These are phyloP conservation scores for Melitaea athalia DNA, from an alignment of 2,888 invertebrate species.

Conservation along the genomic window DNA sequence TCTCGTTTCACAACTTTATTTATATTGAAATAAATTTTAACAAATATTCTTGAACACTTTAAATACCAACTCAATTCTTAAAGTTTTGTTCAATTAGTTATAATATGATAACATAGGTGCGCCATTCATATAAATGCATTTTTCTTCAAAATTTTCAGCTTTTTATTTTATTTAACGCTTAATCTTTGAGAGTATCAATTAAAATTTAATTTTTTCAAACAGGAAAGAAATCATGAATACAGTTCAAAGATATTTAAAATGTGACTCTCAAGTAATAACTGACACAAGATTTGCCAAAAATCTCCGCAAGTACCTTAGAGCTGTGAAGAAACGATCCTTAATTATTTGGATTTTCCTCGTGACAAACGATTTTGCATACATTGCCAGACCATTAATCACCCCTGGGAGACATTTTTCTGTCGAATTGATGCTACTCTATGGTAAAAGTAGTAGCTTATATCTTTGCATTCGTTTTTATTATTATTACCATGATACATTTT, in stretches of 20 bases:
- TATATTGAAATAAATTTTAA: too few relatives aligned
- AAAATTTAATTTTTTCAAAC: neutral
- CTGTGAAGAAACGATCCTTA: constrained; percentile 56
- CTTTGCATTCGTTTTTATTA: too few relatives aligned
- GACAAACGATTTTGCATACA: constrained; percentile 51
- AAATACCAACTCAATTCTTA: too few relatives aligned
- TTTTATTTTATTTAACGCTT: too few relatives aligned
- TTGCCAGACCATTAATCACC: constrained; percentile 45
- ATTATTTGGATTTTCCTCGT: constrained; percentile 57
- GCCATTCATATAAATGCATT: too few relatives aligned
- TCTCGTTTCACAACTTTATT: too few relatives aligned
- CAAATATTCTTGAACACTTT: too few relatives aligned
- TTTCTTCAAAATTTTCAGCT: too few relatives aligned
- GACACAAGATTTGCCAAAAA: constrained; percentile 53
- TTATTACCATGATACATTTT: too few relatives aligned
- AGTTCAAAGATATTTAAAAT: constrained; percentile 47
- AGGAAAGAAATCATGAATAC: constrained; percentile 49
- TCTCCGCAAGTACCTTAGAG: constrained; percentile 45
- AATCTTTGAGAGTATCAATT: neutral
- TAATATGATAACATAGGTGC: too few relatives aligned
- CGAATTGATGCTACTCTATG: constrained; percentile 49
- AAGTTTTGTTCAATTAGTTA: too few relatives aligned
- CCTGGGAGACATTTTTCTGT: constrained; percentile 57
- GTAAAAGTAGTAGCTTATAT: constrained; percentile 40
- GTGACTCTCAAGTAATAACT: constrained; percentile 44